A percentile compares a stretch with the other conserved stretches of the same genome.
Conservation (phyloP, 1,140 invertebrate species). For the Palaemon carinicauda region DNA sequence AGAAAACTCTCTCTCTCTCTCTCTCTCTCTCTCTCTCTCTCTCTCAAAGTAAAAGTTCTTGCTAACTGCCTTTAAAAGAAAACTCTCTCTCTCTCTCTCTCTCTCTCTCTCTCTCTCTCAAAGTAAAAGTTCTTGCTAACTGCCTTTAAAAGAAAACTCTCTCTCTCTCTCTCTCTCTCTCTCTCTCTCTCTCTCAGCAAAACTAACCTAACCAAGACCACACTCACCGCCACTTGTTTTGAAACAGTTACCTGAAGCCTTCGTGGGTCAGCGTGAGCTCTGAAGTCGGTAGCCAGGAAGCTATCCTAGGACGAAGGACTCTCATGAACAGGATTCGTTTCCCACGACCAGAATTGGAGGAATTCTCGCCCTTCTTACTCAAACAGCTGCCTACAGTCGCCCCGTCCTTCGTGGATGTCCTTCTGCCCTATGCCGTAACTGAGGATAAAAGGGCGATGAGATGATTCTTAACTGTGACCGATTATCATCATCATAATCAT, state of each 20-base stretch:
- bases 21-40: too few species aligned
- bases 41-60: too few species aligned
- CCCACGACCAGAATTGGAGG: not conserved
- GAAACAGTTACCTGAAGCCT: not conserved
- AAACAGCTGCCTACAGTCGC: not conserved
- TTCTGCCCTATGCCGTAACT: too few species aligned
- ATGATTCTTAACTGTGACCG: too few species aligned
- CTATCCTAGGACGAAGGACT: not conserved
- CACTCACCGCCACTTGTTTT: not conserved
- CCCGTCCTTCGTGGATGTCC: not conserved
- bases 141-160: too few species aligned
- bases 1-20: too few species aligned
- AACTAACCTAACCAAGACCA: too few species aligned
- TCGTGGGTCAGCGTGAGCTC: not conserved
- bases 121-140: too few species aligned
- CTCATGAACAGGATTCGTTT: not conserved
- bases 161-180: not conserved
- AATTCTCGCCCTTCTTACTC: not conserved
- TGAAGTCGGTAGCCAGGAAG: not conserved
- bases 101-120: conserved; percentile 23
- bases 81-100: not conserved
- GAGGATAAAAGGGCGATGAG: too few species aligned
- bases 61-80: too few species aligned
- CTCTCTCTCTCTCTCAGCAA: not conserved
- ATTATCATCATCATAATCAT: too few species aligned